Conservation (phyloP, 2,113 vertebrate species). For the Hippocampus barbouri region DNA sequence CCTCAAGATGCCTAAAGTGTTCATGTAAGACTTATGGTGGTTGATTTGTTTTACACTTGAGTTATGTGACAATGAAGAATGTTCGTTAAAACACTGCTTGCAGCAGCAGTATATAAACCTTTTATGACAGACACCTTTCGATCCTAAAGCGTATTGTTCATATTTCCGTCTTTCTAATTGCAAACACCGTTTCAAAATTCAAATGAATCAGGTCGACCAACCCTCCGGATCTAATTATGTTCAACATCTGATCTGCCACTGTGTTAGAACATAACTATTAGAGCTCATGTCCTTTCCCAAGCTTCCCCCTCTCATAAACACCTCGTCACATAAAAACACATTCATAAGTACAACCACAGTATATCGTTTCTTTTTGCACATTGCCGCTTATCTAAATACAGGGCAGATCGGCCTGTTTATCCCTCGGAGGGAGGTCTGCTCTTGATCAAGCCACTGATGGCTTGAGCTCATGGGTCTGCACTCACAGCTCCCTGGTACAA, state of each 20-base stretch:
- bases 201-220: too few species aligned
- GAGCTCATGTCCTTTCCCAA: constrained; percentile 2
- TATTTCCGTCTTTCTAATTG: too few species aligned
- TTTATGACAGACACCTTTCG: too few species aligned
- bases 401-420: constrained; percentile 68
- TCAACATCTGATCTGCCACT: background rate
- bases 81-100: too few species aligned
- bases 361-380: background rate
- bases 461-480: constrained; percentile 62
- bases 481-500: constrained; percentile 47
- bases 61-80: too few species aligned
- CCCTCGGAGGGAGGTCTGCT: constrained; percentile 61
- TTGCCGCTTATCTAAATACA: constrained; percentile 33
- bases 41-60: too few species aligned
- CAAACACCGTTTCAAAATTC: too few species aligned
- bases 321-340: constrained; percentile 41
- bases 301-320: constrained; percentile 61
- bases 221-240: background rate
- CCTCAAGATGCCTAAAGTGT: background rate
- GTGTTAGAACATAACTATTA: constrained; percentile 1
- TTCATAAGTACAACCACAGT: constrained; percentile 41
- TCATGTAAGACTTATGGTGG: too few species aligned
- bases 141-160: too few species aligned
- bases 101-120: too few species aligned
- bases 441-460: constrained; percentile 63